Conservation (phyloP, 2,888 invertebrate genomes). For the Baronia brevicornis region DNA sequence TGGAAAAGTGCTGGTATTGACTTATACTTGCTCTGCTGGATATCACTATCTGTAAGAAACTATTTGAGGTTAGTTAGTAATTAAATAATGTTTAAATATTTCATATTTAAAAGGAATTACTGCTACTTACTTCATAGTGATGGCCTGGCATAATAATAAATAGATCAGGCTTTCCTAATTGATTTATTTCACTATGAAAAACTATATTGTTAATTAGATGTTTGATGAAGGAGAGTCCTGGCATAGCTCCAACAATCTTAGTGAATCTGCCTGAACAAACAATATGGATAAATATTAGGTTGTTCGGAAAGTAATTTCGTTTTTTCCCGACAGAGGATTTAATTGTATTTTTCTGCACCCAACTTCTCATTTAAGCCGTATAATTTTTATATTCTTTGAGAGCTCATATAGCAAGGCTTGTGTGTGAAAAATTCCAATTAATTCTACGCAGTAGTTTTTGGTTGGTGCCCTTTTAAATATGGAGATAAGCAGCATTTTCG, state of each 20-base stretch:
- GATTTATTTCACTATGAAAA: conserved; percentile 72
- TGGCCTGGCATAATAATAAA: conserved; percentile 77
- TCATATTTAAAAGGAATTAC: not conserved
- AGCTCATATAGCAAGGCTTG: no score
- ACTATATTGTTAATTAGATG: conserved; percentile 77
- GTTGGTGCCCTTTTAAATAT: no score
- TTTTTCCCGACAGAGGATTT: no score
- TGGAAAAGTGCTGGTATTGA: conserved; percentile 79
- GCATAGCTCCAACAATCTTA: conserved; percentile 77
- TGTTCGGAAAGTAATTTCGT: no score
- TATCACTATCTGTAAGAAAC: conserved; percentile 72
- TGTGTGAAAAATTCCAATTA: no score
- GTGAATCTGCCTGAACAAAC: conserved; percentile 67
- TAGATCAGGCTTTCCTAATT: conserved; percentile 77
- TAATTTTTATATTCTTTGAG: no score
- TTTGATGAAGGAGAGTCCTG: conserved; percentile 74
- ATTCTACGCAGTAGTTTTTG: no score
- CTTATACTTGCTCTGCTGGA: conserved; percentile 77
- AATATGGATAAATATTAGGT: conserved; percentile 10
- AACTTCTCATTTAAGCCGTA: no score
- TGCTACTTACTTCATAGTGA: conserved; percentile 75
- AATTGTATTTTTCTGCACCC: no score
- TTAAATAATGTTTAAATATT: conserved; percentile 1
- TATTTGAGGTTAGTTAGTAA: conserved; percentile 43
- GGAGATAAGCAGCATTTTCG: no score